Percentiles rank a stretch among this genome's conserved stretches.
These are phyloP conservation scores for Biston betularia DNA, from an alignment of 2,888 invertebrate genomes.

Conservation along the genomic window DNA sequence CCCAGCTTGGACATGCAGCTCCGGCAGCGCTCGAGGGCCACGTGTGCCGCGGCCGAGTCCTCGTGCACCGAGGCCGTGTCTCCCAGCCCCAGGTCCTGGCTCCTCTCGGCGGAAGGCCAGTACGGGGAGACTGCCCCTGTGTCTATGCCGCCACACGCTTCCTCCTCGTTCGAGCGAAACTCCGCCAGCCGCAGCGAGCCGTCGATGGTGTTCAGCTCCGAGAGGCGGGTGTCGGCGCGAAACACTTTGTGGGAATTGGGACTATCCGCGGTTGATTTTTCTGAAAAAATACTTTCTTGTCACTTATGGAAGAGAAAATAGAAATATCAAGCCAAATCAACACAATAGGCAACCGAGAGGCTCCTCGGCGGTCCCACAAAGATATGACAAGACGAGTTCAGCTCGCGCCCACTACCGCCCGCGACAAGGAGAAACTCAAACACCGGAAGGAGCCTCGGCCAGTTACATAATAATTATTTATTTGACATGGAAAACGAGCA, in stretches of 20 bases:
- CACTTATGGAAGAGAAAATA: not conserved
- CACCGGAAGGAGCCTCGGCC: no score
- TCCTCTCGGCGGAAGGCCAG: slow-evolving; percentile 87
- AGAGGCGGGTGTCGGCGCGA: slow-evolving; percentile 81
- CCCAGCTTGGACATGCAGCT: slow-evolving; percentile 93
- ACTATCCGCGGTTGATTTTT: slow-evolving; percentile 59
- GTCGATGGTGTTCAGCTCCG: slow-evolving; percentile 82
- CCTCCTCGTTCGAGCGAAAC: slow-evolving; percentile 68
- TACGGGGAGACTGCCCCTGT: slow-evolving; percentile 87
- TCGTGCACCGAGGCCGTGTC: slow-evolving; percentile 69
- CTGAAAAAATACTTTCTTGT: not conserved
- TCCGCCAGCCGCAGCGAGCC: slow-evolving; percentile 74
- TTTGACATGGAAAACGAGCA: no score
- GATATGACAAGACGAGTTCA: no score
- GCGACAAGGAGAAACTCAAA: no score
- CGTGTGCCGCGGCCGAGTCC: slow-evolving; percentile 66
- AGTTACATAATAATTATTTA: no score
- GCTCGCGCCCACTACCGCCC: no score
- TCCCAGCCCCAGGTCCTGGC: slow-evolving; percentile 81
- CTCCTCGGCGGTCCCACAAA: no score
- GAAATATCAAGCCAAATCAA: no score
- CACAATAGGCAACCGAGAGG: no score
- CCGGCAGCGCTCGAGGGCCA: slow-evolving; percentile 87
- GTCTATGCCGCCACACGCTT: slow-evolving; percentile 64
- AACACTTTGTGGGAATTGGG: slow-evolving; percentile 66